Conservation (phyloP, 2,113 vertebrate species). For the Oreochromis niloticus region DNA sequence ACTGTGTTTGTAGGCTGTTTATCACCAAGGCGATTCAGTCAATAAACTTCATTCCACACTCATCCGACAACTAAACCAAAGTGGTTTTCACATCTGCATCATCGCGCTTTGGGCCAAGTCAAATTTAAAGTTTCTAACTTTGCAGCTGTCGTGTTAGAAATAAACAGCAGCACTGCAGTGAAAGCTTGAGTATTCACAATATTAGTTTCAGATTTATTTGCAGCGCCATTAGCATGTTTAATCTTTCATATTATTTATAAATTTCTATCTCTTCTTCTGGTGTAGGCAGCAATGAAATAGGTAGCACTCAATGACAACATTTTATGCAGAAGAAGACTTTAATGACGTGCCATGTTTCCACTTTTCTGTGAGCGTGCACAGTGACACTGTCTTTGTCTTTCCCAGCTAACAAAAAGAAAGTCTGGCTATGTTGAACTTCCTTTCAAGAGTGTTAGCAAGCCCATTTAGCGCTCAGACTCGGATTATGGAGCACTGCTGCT, state of each 20-base stretch:
- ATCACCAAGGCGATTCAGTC: background rate
- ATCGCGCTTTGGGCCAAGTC: background rate
- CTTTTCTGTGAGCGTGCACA: background rate
- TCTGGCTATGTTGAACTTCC: background rate
- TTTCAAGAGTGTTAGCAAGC: background rate
- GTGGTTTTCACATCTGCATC: background rate
- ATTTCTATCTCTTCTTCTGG: background rate
- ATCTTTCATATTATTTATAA: background rate
- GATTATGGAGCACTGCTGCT: background rate
- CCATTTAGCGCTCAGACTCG: fast-evolving
- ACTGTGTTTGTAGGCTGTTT: background rate
- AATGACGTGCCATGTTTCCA: background rate
- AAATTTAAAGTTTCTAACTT: background rate
- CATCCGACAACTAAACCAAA: background rate
- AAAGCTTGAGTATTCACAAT: background rate
- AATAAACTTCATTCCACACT: background rate
- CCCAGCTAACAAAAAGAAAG: background rate
- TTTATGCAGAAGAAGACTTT: background rate
- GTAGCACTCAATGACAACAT: background rate
- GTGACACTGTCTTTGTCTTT: background rate
- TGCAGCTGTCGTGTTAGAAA: background rate
- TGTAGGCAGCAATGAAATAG: background rate
- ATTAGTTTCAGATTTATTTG: background rate
- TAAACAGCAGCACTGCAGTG: background rate
- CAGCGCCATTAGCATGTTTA: background rate